Base-by-base conservation (phyloP, 2,888 invertebrate genomes). In the Polia nebulosa region DNA sequence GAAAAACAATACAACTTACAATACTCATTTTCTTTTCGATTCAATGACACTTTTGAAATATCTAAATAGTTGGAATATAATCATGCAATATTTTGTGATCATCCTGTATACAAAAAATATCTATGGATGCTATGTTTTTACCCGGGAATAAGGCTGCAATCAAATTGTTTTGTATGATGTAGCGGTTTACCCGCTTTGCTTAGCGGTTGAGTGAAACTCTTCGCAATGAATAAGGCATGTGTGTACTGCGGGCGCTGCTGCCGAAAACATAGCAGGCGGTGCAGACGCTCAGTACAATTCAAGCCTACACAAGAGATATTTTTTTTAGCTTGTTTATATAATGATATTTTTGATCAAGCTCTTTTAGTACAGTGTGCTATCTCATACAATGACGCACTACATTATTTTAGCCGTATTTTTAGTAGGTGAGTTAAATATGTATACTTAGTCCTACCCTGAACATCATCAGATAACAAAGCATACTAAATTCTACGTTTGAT, bases 361-460 rank as follows among this genome's bases (percentile, higher is more conserved):
- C 6, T n/a, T 61, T 61, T 15, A 60, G 34, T 61, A 22, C 3
- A 17, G 36, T 59, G 17, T 7, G 9, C 1, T 20, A 64, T 34
- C 39, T 55, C 41, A n/a, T 9, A 17, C 17, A 44, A 55, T 4
- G 11, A 77, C 72, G 73, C 65, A 65, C 61, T 51, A 25, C 13
- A 44, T 39, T 61, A 27, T 57, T 22, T 41, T 47, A 3, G 22
- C 29, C 1, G 17, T 65, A 20, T 62, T 49, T 45, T 32, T 61
- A 36, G 11, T 61, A 22, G 78, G 78, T 77, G n/a, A 72, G 78
- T 53, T 32, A 63, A 29, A 36, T 29, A 39, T 36, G n/a, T n/a
- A n/a, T n/a, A n/a, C n/a, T n/a, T n/a, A n/a, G n/a, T n/a, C n/a
- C n/a, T n/a, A n/a, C n/a, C n/a, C n/a, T n/a, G n/a, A n/a, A n/a